Base-by-base conservation (phyloP, 2,888 invertebrate species). In the Altica lythri region DNA sequence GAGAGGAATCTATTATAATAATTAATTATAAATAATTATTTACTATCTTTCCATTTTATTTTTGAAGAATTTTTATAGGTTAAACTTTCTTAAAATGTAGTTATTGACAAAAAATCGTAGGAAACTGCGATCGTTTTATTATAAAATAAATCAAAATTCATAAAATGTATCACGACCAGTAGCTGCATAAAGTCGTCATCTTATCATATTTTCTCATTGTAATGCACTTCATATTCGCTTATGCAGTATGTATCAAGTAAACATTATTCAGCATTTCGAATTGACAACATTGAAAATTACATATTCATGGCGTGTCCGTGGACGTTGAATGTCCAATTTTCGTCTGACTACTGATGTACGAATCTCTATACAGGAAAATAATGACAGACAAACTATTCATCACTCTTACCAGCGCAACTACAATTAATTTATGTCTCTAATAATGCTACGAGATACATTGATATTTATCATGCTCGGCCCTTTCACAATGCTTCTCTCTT, bases 361-460 rank as follows among this genome's bases (percentile, higher is more conserved):
- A 37, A 37, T 46, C 27, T 37, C 25, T 19, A 17, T 4, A 18
- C 19, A 10, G 46, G 13, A 27, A 40, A 45, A 49, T 49, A 53
- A 53, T 53, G 48, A 53, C 53, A 54, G 54, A 49, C 54, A 54
- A n/a, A 49, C 54, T 49, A 54, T 54, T 49, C 54, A 49, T 54
- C 54, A 54, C 32, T 34, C 44, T 40, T 34, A 45, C 45, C 9
- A 49, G 37, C 49, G 25, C 38, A n/a, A 38, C 40, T 49, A 54
- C 54, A 54, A 54, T 54, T 54, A 54, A 54, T 54, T 54, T 49
- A 49, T 54, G 49, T 49, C 44, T 49, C 45, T 54, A 49, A 45
- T 53, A 49, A 54, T 49, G 54, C 48, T 48, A 40, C 35, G 43
- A 53, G 53, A 53, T 47, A 53, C 46, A 37, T 46, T 46, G 46